Base-by-base conservation (phyloP, 92 coral and sea anemone species). In the Phenganax marumi region DNA sequence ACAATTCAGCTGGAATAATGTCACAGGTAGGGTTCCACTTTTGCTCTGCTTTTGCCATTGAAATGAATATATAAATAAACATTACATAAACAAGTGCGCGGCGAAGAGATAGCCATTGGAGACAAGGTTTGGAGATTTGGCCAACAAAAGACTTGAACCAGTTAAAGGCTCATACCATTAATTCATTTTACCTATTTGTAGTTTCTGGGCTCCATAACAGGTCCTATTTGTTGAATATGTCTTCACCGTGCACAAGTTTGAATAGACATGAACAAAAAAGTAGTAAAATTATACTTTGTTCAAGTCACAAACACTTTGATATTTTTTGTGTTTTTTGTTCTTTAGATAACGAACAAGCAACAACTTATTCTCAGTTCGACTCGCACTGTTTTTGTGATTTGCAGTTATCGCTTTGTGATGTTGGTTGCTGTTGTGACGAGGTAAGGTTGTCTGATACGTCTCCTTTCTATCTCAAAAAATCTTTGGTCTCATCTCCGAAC, bases 351-450 rank as follows among this genome's bases (percentile, higher is more conserved):
- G 50, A 64, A 61, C 61, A 76, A 75, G 49, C 75, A 56, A 90
- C 98, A 21, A 64, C 88, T 6, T 78, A 85, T 33, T 62, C 86
- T 56, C 93, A 88, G 52, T 81, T 95, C 50, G 92, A 85, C 26
- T 73, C 89, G 74, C 77, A 79, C 46, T 95, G 98, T 83, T 96
- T 91, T 0, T 95, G 98, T 85, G 85, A 95, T 79, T 85, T 92
- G 62, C 84, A 79, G 51, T 88, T 87, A 60, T 76, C 79, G 49
- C 88, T 86, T 46, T 95, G 98, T 76, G 98, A 95, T 62, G 77
- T 85, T 8, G 87, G 90, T n/a, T 95, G 98, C 49, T 95, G 98
- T 68, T 95, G 98, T 89, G 98, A 95, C 64, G 66, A 76, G 95
- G 95, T 91, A 70, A 33, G 43, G 5, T 33, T 2, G 43, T 5